A percentile compares a stretch with the other conserved stretches of the same genome.
These are phyloP conservation scores for Plagiodera versicolora DNA, from an alignment of 2,888 invertebrate genomes.

Conservation along the genomic window DNA sequence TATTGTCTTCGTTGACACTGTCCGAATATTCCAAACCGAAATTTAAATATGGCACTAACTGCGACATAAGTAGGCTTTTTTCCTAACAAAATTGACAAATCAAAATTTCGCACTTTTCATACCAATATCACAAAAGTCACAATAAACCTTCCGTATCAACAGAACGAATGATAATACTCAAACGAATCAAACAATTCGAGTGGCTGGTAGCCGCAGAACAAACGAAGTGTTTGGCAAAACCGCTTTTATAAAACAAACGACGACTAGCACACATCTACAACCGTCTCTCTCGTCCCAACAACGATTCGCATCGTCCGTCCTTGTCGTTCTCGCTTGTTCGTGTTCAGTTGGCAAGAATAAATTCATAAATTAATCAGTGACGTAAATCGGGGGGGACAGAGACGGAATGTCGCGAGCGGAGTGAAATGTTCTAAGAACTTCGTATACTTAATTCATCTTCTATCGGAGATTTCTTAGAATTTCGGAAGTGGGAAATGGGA, in stretches of 20 bases:
- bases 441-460: slow-evolving; percentile 10
- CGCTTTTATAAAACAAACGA: slow-evolving; percentile 29
- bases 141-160: not conserved
- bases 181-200: slow-evolving; percentile 7
- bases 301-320: not conserved
- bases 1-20: slow-evolving; percentile 37
- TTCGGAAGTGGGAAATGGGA: slow-evolving; percentile 16
- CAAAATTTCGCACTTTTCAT: not conserved
- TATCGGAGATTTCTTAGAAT: slow-evolving; percentile 10
- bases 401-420: slow-evolving; percentile 7
- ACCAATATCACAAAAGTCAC: not conserved
- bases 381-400: slow-evolving; percentile 12
- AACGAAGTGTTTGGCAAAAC: slow-evolving; percentile 27
- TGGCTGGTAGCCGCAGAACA: slow-evolving; percentile 14
- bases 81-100: slow-evolving; percentile 6
- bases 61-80: slow-evolving; percentile 62
- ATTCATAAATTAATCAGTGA: slow-evolving; percentile 23
- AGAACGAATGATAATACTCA: no score
- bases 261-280: slow-evolving; percentile 20
- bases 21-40: slow-evolving; percentile 49
- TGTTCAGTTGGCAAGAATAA: slow-evolving; percentile 18
- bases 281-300: slow-evolving; percentile 18
- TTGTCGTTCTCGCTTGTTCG: slow-evolving; percentile 6
- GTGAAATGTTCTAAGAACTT: slow-evolving; percentile 19
- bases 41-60: slow-evolving; percentile 62